Conservation (phyloP, 2,888 invertebrate genomes). For the Ashinkailepas kermadecensis region DNA sequence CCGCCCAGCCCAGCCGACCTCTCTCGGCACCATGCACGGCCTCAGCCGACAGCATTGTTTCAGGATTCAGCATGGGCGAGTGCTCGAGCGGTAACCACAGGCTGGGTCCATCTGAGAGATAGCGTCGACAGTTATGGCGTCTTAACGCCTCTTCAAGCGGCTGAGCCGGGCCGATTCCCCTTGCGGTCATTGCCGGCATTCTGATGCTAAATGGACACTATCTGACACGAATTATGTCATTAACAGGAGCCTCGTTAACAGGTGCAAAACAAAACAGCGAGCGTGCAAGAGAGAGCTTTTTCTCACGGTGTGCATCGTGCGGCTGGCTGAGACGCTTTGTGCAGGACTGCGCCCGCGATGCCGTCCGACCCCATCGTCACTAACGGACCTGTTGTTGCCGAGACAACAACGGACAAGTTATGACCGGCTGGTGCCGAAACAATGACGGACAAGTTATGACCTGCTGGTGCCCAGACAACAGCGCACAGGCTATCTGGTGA, state of each 20-base stretch:
- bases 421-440: background rate
- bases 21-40: background rate
- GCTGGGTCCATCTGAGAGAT: background rate
- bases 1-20: too few species aligned
- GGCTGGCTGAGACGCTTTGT: too few species aligned
- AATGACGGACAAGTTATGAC: background rate
- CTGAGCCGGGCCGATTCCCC: background rate
- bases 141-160: slow-evolving; percentile 12
- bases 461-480: background rate
- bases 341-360: too few species aligned
- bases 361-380: too few species aligned
- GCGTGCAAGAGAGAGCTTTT: background rate
- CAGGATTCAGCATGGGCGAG: background rate
- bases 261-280: background rate
- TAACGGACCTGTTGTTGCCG: too few species aligned
- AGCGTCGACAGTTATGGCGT: background rate
- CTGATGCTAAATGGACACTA: background rate
- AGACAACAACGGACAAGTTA: too few species aligned
- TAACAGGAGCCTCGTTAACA: background rate
- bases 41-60: background rate
- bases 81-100: background rate
- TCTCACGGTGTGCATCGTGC: background rate
- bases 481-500: too few species aligned
- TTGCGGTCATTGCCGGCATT: background rate
- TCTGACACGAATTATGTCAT: background rate